phyloP scores from a whole-genome alignment of 2,888 invertebrate genomes.

The Lithophane socia region DNA sequence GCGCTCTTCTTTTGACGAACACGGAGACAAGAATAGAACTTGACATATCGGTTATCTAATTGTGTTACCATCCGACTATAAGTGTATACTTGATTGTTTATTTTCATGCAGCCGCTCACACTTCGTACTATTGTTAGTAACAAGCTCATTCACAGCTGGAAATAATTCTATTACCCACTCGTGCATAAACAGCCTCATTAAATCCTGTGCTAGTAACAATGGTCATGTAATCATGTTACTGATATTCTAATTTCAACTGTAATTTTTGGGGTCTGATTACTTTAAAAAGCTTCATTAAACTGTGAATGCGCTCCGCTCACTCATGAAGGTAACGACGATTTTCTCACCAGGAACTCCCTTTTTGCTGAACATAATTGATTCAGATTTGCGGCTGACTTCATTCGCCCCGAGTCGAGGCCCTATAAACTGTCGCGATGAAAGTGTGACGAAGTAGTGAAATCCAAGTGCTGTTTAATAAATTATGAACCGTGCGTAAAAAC shows the following conservation, averaged over 20 bases:
- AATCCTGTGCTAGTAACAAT: not conserved
- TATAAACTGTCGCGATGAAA: conserved; percentile 72
- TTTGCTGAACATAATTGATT: conserved; percentile 60
- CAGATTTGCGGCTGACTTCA: conserved; percentile 60
- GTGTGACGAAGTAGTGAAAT: conserved; percentile 83
- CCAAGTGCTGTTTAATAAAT: conserved; percentile 63
- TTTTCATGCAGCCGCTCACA: conserved; percentile 18
- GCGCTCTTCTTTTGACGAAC: conserved; percentile 43
- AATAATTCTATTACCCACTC: not conserved
- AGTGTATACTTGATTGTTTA: conserved; percentile 26
- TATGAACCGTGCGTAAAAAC: conserved; percentile 65
- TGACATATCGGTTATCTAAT: conserved; percentile 48
- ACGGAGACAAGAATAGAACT: conserved; percentile 40
- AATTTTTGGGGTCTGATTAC: not conserved
- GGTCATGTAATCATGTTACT: not conserved
- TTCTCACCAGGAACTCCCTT: not conserved
- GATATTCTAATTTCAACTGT: not conserved
- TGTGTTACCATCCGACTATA: conserved; percentile 18
- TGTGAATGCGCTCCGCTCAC: not conserved
- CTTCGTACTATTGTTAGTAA: conserved; percentile 24
- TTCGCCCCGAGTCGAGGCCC: conserved; percentile 52
- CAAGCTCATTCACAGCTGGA: conserved; percentile 10
- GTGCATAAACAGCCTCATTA: not conserved
- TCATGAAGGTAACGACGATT: not conserved
- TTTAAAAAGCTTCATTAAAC: not conserved